phyloP scores from a whole-genome alignment of 2,113 vertebrate genomes.

The Rhinogobius similis region DNA sequence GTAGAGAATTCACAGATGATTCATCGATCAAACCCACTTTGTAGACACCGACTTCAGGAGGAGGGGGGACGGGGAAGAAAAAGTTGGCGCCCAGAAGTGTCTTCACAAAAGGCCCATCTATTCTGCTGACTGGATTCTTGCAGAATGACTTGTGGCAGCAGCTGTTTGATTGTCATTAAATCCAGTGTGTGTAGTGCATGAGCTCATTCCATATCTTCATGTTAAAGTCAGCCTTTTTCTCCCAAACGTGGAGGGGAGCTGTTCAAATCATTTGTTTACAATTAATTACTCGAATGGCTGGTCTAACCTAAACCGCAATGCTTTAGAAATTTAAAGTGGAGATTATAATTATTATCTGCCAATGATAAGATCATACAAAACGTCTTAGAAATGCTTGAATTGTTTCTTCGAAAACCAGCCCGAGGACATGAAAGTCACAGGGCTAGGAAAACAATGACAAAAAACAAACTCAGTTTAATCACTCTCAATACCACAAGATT shows the following conservation, averaged over 20 bases:
- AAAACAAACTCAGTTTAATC: conserved; percentile 68
- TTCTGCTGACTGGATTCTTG: conserved; percentile 70
- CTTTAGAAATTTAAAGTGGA: conserved; percentile 2
- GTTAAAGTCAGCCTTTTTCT: conserved; percentile 54
- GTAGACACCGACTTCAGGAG: conserved; percentile 77
- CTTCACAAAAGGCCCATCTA: conserved; percentile 70
- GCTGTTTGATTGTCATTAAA: conserved; percentile 69
- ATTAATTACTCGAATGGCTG: conserved; percentile 9
- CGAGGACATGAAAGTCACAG: conserved; percentile 44
- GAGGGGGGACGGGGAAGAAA: conserved; percentile 34
- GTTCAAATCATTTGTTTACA: conserved; percentile 33
- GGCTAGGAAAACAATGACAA: conserved; percentile 59
- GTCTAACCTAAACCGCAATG: not conserved
- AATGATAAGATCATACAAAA: conserved; percentile 44
- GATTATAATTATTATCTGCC: conserved; percentile 27
- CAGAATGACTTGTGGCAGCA: conserved; percentile 68
- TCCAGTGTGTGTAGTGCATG: conserved; percentile 35
- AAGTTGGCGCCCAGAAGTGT: conserved; percentile 58
- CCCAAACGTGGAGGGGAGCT: conserved; percentile 14
- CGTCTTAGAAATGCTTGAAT: conserved; percentile 26
- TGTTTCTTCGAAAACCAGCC: conserved; percentile 49
- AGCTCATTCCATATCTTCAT: conserved; percentile 55
- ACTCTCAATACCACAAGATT: conserved; percentile 64
- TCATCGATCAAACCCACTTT: conserved; percentile 82
- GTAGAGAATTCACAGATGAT: conserved; percentile 81